A percentile compares a stretch with the other conserved stretches of the same genome.
Conservation (phyloP, 2,888 invertebrate species). For the Xanthostigma xanthostigma region DNA sequence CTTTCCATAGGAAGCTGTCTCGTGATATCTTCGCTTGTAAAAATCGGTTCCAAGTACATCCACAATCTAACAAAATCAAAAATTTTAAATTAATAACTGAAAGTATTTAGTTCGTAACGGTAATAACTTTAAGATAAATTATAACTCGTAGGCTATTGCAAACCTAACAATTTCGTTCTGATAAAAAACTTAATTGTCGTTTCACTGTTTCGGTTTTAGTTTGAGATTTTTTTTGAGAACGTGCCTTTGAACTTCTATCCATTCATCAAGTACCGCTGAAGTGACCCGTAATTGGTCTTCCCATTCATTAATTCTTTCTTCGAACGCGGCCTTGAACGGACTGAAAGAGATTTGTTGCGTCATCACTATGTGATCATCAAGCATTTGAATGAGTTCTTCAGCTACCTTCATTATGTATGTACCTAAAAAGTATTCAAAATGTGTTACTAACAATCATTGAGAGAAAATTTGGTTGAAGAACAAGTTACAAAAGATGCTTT, state of each 20-base stretch:
- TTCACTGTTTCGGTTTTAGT: neutral
- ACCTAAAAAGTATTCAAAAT: slow-evolving; percentile 25
- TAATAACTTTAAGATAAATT: too few relatives aligned
- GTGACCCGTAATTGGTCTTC: slow-evolving; percentile 48
- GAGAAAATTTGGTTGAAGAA: too few relatives aligned
- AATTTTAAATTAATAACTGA: too few relatives aligned
- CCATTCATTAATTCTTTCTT: slow-evolving; percentile 59
- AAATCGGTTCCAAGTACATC: slow-evolving; percentile 75
- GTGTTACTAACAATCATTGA: neutral
- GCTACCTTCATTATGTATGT: slow-evolving; percentile 61
- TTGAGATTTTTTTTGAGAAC: slow-evolving; percentile 8
- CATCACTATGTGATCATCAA: slow-evolving; percentile 60
- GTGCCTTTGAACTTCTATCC: slow-evolving; percentile 61
- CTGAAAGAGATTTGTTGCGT: slow-evolving; percentile 65
- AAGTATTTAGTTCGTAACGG: too few relatives aligned
- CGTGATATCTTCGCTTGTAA: slow-evolving; percentile 66
- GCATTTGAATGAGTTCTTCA: slow-evolving; percentile 54
- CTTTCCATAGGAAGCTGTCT: slow-evolving; percentile 63
- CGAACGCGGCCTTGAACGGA: slow-evolving; percentile 64
- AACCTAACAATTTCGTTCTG: too few relatives aligned
- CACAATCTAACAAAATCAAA: slow-evolving; percentile 39
- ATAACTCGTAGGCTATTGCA: too few relatives aligned
- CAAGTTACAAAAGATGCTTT: too few relatives aligned
- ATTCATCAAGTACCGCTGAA: slow-evolving; percentile 47
- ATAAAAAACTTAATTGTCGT: neutral